Conservation (phyloP, 1,140 invertebrate species). For the Drosophila ambigua region DNA sequence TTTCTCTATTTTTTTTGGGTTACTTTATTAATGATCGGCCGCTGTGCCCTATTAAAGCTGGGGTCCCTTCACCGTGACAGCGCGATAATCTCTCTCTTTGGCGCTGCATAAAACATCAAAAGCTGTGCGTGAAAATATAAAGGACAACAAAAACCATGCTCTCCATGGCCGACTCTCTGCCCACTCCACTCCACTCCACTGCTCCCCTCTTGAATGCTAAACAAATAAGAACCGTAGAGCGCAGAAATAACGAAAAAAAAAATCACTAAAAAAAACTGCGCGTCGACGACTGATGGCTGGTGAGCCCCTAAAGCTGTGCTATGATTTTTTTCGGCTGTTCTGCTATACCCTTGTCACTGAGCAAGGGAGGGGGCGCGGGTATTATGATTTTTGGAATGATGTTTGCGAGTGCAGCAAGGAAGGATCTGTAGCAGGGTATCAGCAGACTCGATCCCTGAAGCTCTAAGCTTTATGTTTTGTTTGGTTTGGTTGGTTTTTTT, state of each 20-base stretch:
- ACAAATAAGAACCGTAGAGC: conserved; percentile 57
- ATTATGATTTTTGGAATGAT: too few species aligned
- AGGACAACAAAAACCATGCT: not conserved
- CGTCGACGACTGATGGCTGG: conserved; percentile 17
- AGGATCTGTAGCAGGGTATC: too few species aligned
- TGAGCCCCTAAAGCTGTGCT: conserved; percentile 54
- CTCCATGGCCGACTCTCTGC: not conserved
- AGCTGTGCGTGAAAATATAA: conserved; percentile 67
- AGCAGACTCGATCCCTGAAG: too few species aligned
- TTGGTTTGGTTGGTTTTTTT: too few species aligned
- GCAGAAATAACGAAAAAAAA: conserved; percentile 27
- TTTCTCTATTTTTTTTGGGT: not conserved
- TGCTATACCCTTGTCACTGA: too few species aligned
- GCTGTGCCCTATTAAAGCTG: conserved; percentile 7
- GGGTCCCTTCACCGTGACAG: conserved; percentile 17
- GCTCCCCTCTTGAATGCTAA: conserved; percentile 36
- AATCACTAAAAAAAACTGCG: conserved; percentile 19
- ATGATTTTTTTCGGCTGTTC: conserved; percentile 54
- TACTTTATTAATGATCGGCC: conserved; percentile 10
- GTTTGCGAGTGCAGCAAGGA: too few species aligned
- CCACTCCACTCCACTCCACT: not conserved
- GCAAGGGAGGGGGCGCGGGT: too few species aligned
- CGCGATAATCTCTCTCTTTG: conserved; percentile 13
- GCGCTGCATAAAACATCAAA: conserved; percentile 78
- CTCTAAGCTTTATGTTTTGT: too few species aligned